Conservation (phyloP, 2,888 invertebrate species). For the Drosophila meridiana region DNA sequence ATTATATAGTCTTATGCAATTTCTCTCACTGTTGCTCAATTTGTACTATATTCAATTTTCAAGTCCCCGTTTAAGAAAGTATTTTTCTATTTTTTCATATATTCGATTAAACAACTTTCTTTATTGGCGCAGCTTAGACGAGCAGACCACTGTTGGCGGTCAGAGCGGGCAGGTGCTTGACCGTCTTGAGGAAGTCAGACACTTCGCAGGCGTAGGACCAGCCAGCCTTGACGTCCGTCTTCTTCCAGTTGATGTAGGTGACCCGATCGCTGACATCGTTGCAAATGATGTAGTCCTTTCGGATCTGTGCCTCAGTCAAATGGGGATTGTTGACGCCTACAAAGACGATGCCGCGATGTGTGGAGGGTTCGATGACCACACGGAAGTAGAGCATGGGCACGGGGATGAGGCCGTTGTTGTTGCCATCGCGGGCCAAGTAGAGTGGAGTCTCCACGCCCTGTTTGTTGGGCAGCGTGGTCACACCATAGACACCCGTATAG, state of each 20-base stretch:
- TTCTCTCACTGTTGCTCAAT: neutral
- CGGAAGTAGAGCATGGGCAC: conserved; percentile 88
- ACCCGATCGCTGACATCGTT: conserved; percentile 78
- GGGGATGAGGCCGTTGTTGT: conserved; percentile 85
- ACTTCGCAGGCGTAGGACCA: conserved; percentile 83
- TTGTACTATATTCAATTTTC: neutral
- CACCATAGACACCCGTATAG: conserved; percentile 87
- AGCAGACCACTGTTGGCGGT: conserved; percentile 75
- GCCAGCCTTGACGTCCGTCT: conserved; percentile 74
- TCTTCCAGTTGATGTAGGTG: conserved; percentile 81
- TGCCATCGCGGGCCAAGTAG: conserved; percentile 82
- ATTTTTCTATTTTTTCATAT: neutral
- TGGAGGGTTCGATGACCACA: conserved; percentile 86
- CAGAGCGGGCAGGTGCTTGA: conserved; percentile 73
- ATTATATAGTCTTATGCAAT: neutral
- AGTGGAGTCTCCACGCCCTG: conserved; percentile 82
- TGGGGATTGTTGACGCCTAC: conserved; percentile 86
- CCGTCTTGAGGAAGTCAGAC: conserved; percentile 71
- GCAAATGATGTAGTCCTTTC: conserved; percentile 79
- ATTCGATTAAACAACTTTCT: conserved; percentile 18
- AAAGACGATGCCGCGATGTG: conserved; percentile 86
- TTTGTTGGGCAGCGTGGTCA: conserved; percentile 86
- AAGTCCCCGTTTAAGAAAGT: neutral
- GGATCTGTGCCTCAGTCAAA: conserved; percentile 76
- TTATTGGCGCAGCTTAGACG: conserved; percentile 60